These are phyloP conservation scores for Vanessa tameamea DNA, from an alignment of 1,140 invertebrate species.

Conservation along the genomic window DNA sequence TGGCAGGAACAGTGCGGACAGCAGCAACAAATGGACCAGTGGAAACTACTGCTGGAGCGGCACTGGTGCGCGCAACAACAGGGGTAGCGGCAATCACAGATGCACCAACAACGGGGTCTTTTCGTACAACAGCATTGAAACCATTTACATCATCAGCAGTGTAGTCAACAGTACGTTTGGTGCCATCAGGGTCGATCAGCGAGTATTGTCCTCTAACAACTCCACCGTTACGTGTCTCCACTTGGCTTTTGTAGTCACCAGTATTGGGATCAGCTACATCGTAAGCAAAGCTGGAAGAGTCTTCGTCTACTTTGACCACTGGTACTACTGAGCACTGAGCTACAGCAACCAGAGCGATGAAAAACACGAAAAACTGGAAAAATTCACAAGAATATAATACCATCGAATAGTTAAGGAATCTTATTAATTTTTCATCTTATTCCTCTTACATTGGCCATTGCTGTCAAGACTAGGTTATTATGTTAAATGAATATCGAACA, in stretches of 20 bases:
- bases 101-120: constrained; percentile 40
- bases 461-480: background rate
- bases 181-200: constrained; percentile 52
- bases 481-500: constrained; percentile 3
- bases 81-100: constrained; percentile 29
- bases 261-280: constrained; percentile 59
- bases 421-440: background rate
- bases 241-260: constrained; percentile 60
- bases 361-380: constrained; percentile 57
- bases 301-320: constrained; percentile 45
- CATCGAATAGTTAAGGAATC: constrained; percentile 6
- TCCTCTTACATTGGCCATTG: background rate
- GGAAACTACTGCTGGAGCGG: constrained; percentile 30
- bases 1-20: constrained; percentile 26
- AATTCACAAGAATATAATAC: background rate
- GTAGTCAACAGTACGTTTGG: constrained; percentile 55
- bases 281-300: constrained; percentile 53
- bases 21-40: constrained; percentile 35
- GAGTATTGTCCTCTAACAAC: constrained; percentile 54
- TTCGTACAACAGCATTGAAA: constrained; percentile 53
- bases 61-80: constrained; percentile 13
- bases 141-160: constrained; percentile 53
- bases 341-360: constrained; percentile 50
- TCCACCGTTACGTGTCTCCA: constrained; percentile 49
- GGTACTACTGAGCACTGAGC: constrained; percentile 57